Evolutionary conservation across 2,888 invertebrate species (phyloP).

Genomic region (Lepetodrilus schrolli): DNA sequence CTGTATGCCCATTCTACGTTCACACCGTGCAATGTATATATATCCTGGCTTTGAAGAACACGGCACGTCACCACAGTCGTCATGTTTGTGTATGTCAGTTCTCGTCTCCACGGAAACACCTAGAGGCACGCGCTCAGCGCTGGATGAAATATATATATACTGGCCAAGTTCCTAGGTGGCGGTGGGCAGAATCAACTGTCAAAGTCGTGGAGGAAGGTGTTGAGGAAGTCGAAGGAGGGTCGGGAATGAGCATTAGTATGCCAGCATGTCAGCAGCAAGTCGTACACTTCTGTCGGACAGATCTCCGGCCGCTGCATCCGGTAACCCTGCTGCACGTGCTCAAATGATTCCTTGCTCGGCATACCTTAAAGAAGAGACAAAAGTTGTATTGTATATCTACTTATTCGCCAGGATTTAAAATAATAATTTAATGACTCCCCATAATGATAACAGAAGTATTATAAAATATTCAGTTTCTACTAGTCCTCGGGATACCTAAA

Average conservation of each 20-base stretch:
- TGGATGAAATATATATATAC: slow-evolving; percentile 10
- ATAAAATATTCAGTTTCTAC: no score
- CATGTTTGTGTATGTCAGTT: not conserved
- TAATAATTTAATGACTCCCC: no score
- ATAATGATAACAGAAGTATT: no score
- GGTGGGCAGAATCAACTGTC: slow-evolving; percentile 39
- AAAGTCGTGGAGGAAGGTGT: slow-evolving; percentile 68
- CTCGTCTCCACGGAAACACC: not conserved
- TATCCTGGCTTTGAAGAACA: no score
- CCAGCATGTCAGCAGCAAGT: slow-evolving; percentile 67
- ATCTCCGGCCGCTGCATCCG: slow-evolving; percentile 64
- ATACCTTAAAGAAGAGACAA: slow-evolving; percentile 56
- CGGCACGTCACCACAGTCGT: not conserved
- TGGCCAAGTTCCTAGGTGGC: not conserved
- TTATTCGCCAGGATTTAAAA: no score
- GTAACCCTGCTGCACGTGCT: slow-evolving; percentile 66
- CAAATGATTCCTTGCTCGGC: slow-evolving; percentile 68
- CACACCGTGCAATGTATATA: no score
- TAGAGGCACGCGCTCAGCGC: not conserved
- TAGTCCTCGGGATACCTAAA: no score
- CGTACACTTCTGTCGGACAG: slow-evolving; percentile 66
- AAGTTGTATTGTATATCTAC: not conserved
- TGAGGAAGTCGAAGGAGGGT: slow-evolving; percentile 69
- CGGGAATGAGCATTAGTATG: slow-evolving; percentile 62
- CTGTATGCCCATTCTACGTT: no score